Evolutionary conservation across 2,888 invertebrate species (phyloP), one percentile per base, ranked within the genome.

Genomic region (Chloromyia formosa): DNA sequence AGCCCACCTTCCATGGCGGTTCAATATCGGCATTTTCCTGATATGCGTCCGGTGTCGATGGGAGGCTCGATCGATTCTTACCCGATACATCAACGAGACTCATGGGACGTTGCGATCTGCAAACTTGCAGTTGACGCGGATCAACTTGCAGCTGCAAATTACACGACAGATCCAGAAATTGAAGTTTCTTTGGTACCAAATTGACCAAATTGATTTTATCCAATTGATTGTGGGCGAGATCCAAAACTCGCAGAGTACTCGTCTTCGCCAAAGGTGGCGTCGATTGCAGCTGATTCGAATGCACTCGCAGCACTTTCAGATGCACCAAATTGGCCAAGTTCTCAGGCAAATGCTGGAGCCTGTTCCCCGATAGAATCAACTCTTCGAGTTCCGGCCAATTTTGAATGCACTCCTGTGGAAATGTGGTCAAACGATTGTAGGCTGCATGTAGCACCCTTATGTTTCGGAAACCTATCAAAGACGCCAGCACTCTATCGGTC

Each of bases 61-160:
- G 92, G 73, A 93, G 81, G 75, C 90, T 89, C 0, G 88, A 88
- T 18, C 91, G 85, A 84, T 93, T 93, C 80, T 92, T 91, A 14
- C 94, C 94, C 0, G 94, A 93, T 0, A 94, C 94, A 82, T 95
- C 94, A 0, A 95, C 92, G 27, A 95, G 86, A 80, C 94, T 94
- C 85, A 94, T 89, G 3, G 93, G 93, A 58, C 94, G 86, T 82
- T 93, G 92, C 53, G 92, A 92, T 84, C 93, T 88, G 80, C 94
- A 94, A 1, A 90, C 90, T 82, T 91, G 92, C 78, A 94, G 92
- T 83, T 94, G 94, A 58, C 92, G 89, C 14, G 93, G 92, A 81
- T 95, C 94, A 1, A 95, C 93, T 84, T 93, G 93, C 9, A 95
- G 86, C 80, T 93, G 91, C 60, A 90, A 88, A 81, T 95, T 95